Percentiles rank a stretch among this genome's conserved stretches.
These are phyloP conservation scores for Morinoia aosen DNA, from an alignment of 2,888 invertebrate species.

Conservation along the genomic window DNA sequence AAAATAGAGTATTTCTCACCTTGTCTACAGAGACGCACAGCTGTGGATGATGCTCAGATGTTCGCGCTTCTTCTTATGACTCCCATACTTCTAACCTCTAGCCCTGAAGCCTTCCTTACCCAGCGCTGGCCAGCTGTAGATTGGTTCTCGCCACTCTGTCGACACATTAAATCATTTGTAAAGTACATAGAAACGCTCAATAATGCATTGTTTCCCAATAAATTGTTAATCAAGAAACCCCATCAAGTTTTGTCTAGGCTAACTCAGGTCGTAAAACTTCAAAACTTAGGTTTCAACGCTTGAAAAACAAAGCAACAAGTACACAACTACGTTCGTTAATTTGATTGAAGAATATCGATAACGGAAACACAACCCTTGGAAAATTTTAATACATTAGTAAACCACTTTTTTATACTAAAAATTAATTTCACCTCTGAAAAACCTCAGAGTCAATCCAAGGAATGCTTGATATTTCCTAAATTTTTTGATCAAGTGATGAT, in stretches of 20 bases:
- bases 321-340: neutral
- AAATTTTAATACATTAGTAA: too few relatives aligned
- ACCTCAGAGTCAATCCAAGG: too few relatives aligned
- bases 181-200: slow-evolving; percentile 64
- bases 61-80: slow-evolving; percentile 70
- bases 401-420: too few relatives aligned
- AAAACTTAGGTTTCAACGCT: too few relatives aligned
- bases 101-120: slow-evolving; percentile 75
- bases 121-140: slow-evolving; percentile 53
- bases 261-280: too few relatives aligned
- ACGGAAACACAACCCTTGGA: neutral
- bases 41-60: slow-evolving; percentile 71
- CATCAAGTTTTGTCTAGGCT: too few relatives aligned
- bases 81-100: slow-evolving; percentile 75
- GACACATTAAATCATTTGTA: slow-evolving; percentile 68
- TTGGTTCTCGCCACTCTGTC: slow-evolving; percentile 70
- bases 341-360: neutral
- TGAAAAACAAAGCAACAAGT: neutral
- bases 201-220: neutral
- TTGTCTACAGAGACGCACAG: slow-evolving; percentile 73
- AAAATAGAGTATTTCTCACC: slow-evolving; percentile 70
- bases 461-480: too few relatives aligned
- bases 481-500: too few relatives aligned
- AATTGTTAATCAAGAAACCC: neutral
- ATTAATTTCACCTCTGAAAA: too few relatives aligned